Conservation (phyloP, 1,140 invertebrate species). For the Ceratosolen fusciceps region DNA sequence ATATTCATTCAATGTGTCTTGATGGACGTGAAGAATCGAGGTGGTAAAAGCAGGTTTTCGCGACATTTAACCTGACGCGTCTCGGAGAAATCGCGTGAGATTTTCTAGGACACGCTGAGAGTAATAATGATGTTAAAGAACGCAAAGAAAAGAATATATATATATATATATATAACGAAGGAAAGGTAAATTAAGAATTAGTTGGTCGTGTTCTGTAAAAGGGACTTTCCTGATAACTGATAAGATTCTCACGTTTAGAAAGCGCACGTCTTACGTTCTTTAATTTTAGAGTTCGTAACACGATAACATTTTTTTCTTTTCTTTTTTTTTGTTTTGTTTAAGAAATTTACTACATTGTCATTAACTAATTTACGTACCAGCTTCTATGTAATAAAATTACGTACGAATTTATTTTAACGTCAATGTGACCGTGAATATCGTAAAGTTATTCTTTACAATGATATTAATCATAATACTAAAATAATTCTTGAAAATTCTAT, state of each 20-base stretch:
- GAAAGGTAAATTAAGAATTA: constrained; percentile 34
- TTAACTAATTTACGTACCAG: neutral
- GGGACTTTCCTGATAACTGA: constrained; percentile 37
- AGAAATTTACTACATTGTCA: neutral
- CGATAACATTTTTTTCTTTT: constrained; percentile 22
- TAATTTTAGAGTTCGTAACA: neutral
- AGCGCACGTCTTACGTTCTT: neutral
- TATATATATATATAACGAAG: too few species aligned
- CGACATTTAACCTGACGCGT: constrained; percentile 40
- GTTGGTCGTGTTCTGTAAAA: constrained; percentile 11
- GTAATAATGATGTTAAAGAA: constrained; percentile 38
- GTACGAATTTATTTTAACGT: too few species aligned
- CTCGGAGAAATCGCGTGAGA: constrained; percentile 38
- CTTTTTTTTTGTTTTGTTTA: too few species aligned
- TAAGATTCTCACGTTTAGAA: constrained; percentile 46
- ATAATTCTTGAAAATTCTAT: too few species aligned
- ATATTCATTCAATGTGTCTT: neutral
- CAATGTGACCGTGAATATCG: too few species aligned
- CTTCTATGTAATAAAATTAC: neutral
- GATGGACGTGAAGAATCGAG: constrained; percentile 11
- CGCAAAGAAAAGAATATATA: neutral
- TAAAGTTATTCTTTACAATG: too few species aligned
- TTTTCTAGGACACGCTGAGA: constrained; percentile 45
- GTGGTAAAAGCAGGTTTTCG: constrained; percentile 39
- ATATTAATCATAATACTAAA: too few species aligned